Conservation (phyloP, 1,140 invertebrate species). For the Delia radicum region DNA sequence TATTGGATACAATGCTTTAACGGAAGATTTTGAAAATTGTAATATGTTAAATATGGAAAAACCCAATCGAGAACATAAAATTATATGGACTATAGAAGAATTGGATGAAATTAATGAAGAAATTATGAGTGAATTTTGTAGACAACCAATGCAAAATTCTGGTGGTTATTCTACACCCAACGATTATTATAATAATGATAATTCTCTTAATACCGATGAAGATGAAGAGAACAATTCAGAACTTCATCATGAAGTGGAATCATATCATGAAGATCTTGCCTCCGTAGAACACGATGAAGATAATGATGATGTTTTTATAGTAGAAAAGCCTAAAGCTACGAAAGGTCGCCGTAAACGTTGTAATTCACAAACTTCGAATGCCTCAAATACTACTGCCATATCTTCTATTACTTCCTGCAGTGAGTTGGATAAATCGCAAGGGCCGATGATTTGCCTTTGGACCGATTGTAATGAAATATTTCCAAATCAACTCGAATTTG, state of each 20-base stretch:
- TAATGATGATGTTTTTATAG: slow-evolving; percentile 23
- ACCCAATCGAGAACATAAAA: slow-evolving; percentile 50
- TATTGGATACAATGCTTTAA: slow-evolving; percentile 31
- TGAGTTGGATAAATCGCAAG: slow-evolving; percentile 26
- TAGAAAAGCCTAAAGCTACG: slow-evolving; percentile 4
- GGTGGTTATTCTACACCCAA: neutral
- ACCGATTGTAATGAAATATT: slow-evolving; percentile 80
- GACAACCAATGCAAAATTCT: neutral
- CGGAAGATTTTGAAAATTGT: slow-evolving; percentile 45
- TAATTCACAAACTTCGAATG: neutral
- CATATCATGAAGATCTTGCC: neutral
- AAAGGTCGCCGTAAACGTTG: slow-evolving; percentile 10
- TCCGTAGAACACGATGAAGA: neutral
- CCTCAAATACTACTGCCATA: neutral
- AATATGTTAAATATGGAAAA: slow-evolving; percentile 41
- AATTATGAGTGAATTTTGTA: slow-evolving; percentile 34
- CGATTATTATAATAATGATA: slow-evolving; percentile 3
- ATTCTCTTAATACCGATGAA: slow-evolving; percentile 1
- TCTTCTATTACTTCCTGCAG: neutral
- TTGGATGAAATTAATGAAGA: slow-evolving; percentile 41
- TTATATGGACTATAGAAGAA: slow-evolving; percentile 52
- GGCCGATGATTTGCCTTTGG: slow-evolving; percentile 73
- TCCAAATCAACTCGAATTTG: slow-evolving; percentile 74
- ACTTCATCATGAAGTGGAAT: neutral
- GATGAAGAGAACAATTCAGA: neutral